A percentile compares a stretch with the other conserved stretches of the same genome.
Conservation (phyloP, 1,140 invertebrate genomes). For the Aphaenogaster rudis region DNA sequence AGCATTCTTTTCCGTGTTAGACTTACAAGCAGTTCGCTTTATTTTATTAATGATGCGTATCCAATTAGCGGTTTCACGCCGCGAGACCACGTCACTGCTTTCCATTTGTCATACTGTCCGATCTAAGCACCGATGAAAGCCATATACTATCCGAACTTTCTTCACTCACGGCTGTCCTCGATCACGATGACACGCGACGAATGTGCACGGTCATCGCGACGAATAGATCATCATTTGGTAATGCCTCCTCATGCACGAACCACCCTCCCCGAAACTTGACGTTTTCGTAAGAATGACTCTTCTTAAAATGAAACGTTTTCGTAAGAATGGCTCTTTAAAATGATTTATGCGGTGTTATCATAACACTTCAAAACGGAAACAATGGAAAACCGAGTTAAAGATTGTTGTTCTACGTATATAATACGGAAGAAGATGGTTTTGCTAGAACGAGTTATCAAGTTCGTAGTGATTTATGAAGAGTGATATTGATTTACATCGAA, state of each 20-base stretch:
- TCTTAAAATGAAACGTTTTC: constrained; percentile 10
- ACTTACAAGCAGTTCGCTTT: constrained; percentile 53
- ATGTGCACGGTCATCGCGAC: constrained; percentile 51
- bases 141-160: constrained; percentile 67
- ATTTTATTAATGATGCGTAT: constrained; percentile 77
- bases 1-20: constrained; percentile 9
- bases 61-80: constrained; percentile 73
- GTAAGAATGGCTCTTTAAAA: constrained; percentile 32
- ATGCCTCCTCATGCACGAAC: constrained; percentile 17
- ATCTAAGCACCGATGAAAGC: constrained; percentile 70
- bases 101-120: constrained; percentile 73
- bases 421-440: neutral
- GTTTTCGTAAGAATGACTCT: constrained; percentile 32
- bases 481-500: constrained; percentile 7
- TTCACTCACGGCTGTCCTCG: constrained; percentile 60
- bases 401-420: constrained; percentile 2
- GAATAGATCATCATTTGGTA: constrained; percentile 57
- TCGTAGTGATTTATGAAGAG: neutral
- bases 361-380: neutral
- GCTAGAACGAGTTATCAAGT: neutral
- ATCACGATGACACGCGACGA: constrained; percentile 67
- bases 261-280: constrained; percentile 8
- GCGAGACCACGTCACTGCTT: constrained; percentile 59
- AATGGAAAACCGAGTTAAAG: constrained; percentile 17
- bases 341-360: constrained; percentile 42